Percentiles rank a stretch among this genome's conserved stretches.
These are phyloP conservation scores for Calliphora vomitoria DNA, from an alignment of 2,888 invertebrate species.

Conservation along the genomic window DNA sequence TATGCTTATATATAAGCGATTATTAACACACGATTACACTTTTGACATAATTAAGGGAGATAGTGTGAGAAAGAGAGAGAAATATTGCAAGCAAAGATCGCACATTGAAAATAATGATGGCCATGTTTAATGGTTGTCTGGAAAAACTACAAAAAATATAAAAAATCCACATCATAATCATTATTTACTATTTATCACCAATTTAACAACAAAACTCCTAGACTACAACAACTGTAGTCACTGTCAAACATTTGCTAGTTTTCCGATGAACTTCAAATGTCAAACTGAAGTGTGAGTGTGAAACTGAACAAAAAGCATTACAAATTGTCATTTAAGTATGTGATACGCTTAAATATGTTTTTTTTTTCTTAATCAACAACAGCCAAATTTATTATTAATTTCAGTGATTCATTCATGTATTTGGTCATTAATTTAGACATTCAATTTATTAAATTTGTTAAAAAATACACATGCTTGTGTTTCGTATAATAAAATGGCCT, in stretches of 20 bases:
- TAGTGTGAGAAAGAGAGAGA: conserved; percentile 9
- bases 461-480: not conserved
- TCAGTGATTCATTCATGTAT: not conserved
- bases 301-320: not conserved
- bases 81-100: conserved; percentile 18
- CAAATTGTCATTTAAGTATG: conserved; percentile 46
- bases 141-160: not conserved
- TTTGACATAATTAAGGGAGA: conserved; percentile 76
- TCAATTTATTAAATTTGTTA: too few relatives aligned
- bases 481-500: not conserved
- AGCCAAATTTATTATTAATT: conserved; percentile 1
- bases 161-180: not conserved
- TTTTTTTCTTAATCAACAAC: not conserved
- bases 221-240: not conserved
- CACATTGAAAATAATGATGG: not conserved
- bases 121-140: conserved; percentile 20
- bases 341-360: not conserved
- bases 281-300: conserved; percentile 7
- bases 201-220: not conserved
- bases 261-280: conserved; percentile 26
- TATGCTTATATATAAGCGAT: conserved; percentile 65
- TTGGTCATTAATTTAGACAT: too few relatives aligned
- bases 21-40: conserved; percentile 76
- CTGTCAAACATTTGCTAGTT: conserved; percentile 32
- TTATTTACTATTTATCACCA: conserved; percentile 21